Evolutionary conservation across 2,113 vertebrate genomes (phyloP).

Genomic region (cattle (Bos taurus)): ARS-UCD2.0 NC_037331.1:60295501-60296000

Average conservation of each 20-base stretch:
- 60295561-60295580: not conserved
- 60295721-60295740: not conserved
- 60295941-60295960: not conserved
- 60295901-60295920: not conserved
- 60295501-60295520: not conserved
- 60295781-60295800: not conserved
- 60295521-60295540: not conserved
- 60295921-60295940: not conserved
- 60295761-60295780: not conserved
- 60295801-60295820: not conserved
- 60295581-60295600: not conserved
- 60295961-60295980: not conserved
- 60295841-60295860: not conserved
- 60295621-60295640: slow-evolving; percentile 7
- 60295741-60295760: not conserved
- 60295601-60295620: not conserved
- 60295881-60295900: not conserved
- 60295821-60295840: not conserved
- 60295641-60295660: not conserved
- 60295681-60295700: not conserved
- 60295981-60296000: not conserved
- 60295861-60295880: not conserved
- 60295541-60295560: not conserved
- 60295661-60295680: not conserved
- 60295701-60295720: not conserved